Evolutionary conservation across 2,113 vertebrate genomes (phyloP).

Genomic region (Sorex fumeus): DNA sequence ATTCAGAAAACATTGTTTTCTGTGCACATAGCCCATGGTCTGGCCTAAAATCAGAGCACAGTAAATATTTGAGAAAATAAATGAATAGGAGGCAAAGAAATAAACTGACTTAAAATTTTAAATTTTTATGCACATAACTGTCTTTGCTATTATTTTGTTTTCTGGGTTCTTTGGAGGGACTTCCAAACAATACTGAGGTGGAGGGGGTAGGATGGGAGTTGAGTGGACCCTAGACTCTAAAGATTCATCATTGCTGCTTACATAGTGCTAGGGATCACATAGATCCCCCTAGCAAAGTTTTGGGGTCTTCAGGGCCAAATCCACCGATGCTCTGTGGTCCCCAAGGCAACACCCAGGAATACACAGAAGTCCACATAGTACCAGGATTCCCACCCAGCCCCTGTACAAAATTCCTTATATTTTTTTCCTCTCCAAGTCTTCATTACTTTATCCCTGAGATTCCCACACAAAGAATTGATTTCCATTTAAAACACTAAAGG

Average conservation of each 20-base stretch:
- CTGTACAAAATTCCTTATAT: slow-evolving; percentile 19
- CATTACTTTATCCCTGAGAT: not conserved
- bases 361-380: too few species aligned
- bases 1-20: not conserved
- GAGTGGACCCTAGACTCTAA: not conserved
- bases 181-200: not conserved
- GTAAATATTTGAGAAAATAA: slow-evolving; percentile 35
- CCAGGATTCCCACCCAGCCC: too few species aligned
- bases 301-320: too few species aligned
- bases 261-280: not conserved
- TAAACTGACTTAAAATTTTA: not conserved
- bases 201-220: not conserved
- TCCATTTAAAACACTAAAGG: not conserved
- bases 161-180: too few species aligned
- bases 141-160: too few species aligned
- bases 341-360: too few species aligned
- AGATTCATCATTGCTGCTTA: not conserved
- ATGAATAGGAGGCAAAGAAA: not conserved
- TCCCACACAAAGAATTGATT: not conserved
- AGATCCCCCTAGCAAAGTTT: too few species aligned
- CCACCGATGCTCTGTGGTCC: too few species aligned
- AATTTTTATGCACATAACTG: not conserved
- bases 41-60: not conserved
- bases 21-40: not conserved
- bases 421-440: not conserved